Conservation (phyloP, 2,888 invertebrate species). For the Gibbula magus region DNA sequence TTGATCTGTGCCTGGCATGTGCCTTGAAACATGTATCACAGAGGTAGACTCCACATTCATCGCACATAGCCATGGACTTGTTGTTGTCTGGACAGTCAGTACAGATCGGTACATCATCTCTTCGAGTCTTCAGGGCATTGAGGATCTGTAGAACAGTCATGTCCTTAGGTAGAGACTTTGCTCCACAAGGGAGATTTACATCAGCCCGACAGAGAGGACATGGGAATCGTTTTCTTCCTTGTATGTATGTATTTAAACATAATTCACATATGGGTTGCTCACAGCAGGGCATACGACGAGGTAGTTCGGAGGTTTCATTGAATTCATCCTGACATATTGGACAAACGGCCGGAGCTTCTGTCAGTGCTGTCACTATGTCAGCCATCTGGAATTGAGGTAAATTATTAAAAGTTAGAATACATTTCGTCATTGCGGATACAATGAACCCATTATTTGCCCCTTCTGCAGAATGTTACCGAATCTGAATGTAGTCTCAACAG, state of each 20-base stretch:
- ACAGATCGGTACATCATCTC: neutral
- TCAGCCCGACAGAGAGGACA: neutral
- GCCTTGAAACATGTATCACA: neutral
- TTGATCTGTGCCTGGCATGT: no score
- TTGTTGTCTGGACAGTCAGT: neutral
- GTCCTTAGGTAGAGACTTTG: neutral
- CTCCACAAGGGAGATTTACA: neutral
- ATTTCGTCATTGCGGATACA: no score
- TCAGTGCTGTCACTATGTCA: no score
- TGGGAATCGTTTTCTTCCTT: neutral
- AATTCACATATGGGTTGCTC: neutral
- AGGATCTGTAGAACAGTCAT: neutral
- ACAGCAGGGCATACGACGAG: neutral
- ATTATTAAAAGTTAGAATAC: no score
- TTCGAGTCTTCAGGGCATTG: neutral
- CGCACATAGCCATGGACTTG: neutral
- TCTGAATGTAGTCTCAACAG: no score
- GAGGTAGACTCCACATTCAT: neutral
- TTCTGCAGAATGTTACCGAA: no score
- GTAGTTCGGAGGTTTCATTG: no score
- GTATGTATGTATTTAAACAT: neutral
- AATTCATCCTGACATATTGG: no score
- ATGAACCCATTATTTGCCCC: no score
- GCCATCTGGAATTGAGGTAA: no score
- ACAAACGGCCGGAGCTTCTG: no score